Evolutionary conservation across 2,797 vertebrate genomes (phyloP).

Genomic region (Merluccius polli): DNA sequence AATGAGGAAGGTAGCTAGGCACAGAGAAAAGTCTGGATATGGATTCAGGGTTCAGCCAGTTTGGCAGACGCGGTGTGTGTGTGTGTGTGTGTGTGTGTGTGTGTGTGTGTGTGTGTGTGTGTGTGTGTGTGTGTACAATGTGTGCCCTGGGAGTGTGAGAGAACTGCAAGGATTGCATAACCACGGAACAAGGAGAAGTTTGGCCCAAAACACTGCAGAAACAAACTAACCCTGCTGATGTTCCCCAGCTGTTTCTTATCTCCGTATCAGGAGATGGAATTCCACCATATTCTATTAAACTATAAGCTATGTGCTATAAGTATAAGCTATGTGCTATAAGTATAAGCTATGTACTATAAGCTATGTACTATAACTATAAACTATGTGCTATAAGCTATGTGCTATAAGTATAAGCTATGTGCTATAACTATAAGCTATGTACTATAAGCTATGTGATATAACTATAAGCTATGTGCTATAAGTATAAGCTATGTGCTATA

Average conservation of each 20-base stretch:
- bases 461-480: no score
- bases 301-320: background rate
- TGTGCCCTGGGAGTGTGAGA: slow-evolving; percentile 28
- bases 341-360: no score
- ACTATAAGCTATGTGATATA: no score
- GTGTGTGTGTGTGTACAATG: slow-evolving; percentile 15
- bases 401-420: no score
- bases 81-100: background rate
- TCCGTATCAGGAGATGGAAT: background rate
- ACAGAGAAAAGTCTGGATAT: slow-evolving; percentile 59
- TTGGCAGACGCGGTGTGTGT: slow-evolving; percentile 29
- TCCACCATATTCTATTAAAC: background rate
- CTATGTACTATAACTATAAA: no score
- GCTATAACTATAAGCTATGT: no score
- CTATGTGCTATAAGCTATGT: no score
- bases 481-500: no score
- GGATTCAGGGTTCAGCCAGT: slow-evolving; percentile 45
- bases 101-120: slow-evolving; percentile 9
- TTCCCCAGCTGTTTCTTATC: slow-evolving; percentile 1
- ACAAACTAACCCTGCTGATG: slow-evolving; percentile 23
- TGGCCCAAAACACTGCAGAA: slow-evolving; percentile 30
- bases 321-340: no score
- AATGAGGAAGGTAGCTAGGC: slow-evolving; percentile 57
- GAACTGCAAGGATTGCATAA: slow-evolving; percentile 53
- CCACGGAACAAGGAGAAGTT: slow-evolving; percentile 35